Evolutionary conservation across 2,888 invertebrate species (phyloP).

Genomic region (Tachina fera): DNA sequence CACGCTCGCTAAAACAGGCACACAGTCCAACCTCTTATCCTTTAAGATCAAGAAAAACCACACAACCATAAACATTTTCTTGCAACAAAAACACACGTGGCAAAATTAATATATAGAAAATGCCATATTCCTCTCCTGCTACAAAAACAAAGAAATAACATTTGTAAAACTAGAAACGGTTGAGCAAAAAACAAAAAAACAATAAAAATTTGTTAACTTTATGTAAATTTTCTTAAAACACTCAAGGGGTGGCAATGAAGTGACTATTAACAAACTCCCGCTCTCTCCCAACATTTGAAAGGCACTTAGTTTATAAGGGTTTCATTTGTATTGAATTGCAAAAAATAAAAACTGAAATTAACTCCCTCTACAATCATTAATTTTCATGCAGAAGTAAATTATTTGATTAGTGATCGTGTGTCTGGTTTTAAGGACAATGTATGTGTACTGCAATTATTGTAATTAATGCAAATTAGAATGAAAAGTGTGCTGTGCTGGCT

Average conservation of each 20-base stretch:
- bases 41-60: conserved; percentile 54
- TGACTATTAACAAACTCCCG: conserved; percentile 44
- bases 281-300: not conserved
- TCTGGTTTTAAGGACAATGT: conserved; percentile 14
- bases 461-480: conserved; percentile 67
- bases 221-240: conserved; percentile 48
- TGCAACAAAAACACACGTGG: not conserved
- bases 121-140: not conserved
- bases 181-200: not conserved
- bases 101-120: conserved; percentile 2
- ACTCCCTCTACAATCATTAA: conserved; percentile 59
- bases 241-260: conserved; percentile 54
- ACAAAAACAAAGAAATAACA: not conserved
- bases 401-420: conserved; percentile 63
- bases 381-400: not conserved
- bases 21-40: conserved; percentile 14
- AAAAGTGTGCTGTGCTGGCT: conserved; percentile 39
- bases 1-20: conserved; percentile 56
- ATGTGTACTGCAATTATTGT: conserved; percentile 54
- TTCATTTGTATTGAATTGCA: conserved; percentile 51
- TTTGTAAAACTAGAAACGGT: conserved; percentile 37
- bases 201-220: conserved; percentile 35
- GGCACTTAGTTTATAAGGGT: conserved; percentile 44
- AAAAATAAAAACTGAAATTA: conserved; percentile 45
- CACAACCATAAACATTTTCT: conserved; percentile 55